Evolutionary conservation across 2,113 vertebrate genomes (phyloP).

Genomic region (Tylochromis polylepis): DNA sequence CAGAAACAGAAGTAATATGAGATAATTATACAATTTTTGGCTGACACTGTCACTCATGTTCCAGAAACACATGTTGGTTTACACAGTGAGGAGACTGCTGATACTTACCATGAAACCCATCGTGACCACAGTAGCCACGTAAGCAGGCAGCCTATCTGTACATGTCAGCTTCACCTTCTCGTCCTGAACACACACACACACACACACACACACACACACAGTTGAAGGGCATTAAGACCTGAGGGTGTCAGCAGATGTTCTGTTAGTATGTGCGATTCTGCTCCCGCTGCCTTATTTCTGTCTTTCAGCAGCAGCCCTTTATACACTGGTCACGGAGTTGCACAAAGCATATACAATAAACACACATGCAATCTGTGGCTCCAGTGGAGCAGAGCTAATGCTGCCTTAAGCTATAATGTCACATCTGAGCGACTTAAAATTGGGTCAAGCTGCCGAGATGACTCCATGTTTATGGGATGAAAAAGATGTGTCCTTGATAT

Average conservation of each 20-base stretch:
- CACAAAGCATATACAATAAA: neutral
- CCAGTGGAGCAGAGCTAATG: slow-evolving; percentile 22
- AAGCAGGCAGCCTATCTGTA: slow-evolving; percentile 88
- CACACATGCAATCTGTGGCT: neutral
- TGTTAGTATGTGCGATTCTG: neutral
- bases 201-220: neutral
- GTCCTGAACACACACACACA: slow-evolving; percentile 56
- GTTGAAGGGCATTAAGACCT: neutral
- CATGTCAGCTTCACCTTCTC: slow-evolving; percentile 93
- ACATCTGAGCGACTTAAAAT: slow-evolving; percentile 18
- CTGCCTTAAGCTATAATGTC: neutral
- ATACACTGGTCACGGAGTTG: neutral
- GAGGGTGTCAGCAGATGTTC: neutral
- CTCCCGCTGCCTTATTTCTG: neutral
- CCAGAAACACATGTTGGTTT: neutral
- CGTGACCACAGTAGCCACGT: slow-evolving; percentile 80
- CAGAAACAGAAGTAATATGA: neutral
- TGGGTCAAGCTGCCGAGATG: slow-evolving; percentile 11
- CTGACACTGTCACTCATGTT: neutral
- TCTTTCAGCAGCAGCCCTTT: neutral
- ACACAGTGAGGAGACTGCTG: neutral
- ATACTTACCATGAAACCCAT: slow-evolving; percentile 89
- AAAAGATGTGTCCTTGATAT: neutral
- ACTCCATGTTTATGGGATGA: neutral
- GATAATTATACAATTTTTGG: neutral